phyloP scores from a whole-genome alignment of 1,140 invertebrate genomes.

The Cephus cinctus region DNA sequence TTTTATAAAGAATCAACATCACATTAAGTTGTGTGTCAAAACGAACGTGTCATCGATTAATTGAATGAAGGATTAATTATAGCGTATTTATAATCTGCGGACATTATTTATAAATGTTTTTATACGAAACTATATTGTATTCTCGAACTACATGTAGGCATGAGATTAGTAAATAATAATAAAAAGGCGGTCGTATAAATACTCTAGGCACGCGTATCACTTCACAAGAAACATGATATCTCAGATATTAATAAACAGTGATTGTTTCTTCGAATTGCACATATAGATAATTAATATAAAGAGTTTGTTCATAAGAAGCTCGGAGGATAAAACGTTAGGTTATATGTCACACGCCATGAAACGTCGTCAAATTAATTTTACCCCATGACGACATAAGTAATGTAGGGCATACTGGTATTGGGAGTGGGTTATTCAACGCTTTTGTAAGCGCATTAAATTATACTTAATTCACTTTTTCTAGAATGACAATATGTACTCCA shows the following conservation, averaged over 20 bases:
- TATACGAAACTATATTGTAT: background rate
- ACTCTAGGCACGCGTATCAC: background rate
- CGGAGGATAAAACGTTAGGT: slow-evolving; percentile 6
- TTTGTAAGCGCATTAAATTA: background rate
- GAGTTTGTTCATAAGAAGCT: background rate
- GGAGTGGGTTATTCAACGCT: background rate
- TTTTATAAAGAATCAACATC: too few relatives aligned
- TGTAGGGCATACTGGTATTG: background rate
- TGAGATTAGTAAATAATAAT: background rate
- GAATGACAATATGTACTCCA: background rate
- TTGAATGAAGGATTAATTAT: background rate
- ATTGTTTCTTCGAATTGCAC: background rate
- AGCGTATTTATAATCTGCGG: background rate
- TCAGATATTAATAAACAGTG: background rate
- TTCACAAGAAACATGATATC: background rate
- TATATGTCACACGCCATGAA: slow-evolving; percentile 14
- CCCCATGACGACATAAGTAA: background rate
- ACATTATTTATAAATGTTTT: background rate
- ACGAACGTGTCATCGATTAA: background rate
- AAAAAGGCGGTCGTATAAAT: background rate
- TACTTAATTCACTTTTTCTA: background rate
- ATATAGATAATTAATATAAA: background rate
- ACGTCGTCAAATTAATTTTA: background rate
- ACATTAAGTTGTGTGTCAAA: background rate
- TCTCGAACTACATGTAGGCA: background rate